Evolutionary conservation across 2,797 vertebrate genomes (phyloP).

Genomic region (Poeciliopsis infans): DNA sequence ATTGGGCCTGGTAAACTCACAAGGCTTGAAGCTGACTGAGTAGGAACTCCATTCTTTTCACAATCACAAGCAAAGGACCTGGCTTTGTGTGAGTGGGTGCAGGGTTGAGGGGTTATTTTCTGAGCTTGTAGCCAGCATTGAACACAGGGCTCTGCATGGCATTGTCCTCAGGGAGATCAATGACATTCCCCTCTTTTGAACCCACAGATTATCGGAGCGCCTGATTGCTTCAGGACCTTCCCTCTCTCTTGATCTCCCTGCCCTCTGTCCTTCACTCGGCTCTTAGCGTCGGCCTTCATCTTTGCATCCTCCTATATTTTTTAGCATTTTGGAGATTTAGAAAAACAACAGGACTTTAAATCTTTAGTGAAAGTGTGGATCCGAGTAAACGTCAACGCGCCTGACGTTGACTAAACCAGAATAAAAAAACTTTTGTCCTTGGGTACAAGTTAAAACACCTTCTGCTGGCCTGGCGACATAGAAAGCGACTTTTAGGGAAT

Average conservation of each 20-base stretch:
- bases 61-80: constrained; percentile 51
- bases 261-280: constrained; percentile 47
- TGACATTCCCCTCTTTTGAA: constrained; percentile 75
- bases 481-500: neutral
- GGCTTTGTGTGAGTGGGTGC: constrained; percentile 42
- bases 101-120: constrained; percentile 37
- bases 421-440: neutral
- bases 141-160: constrained; percentile 55
- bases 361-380: constrained; percentile 7
- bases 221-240: constrained; percentile 55
- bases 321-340: constrained; percentile 1
- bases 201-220: constrained; percentile 71
- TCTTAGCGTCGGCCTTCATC: constrained; percentile 21
- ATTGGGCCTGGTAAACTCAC: constrained; percentile 27
- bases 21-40: constrained; percentile 54
- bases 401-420: neutral
- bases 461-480: neutral
- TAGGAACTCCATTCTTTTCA: constrained; percentile 69
- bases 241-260: constrained; percentile 45
- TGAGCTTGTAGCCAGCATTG: constrained; percentile 46
- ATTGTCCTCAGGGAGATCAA: constrained; percentile 76
- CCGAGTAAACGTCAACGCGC: constrained; percentile 2
- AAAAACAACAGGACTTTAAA: neutral
- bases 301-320: constrained; percentile 15
- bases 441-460: neutral